Evolutionary conservation across 2,888 invertebrate species (phyloP).

Genomic region (Zygothrica quintamaculata): DNA sequence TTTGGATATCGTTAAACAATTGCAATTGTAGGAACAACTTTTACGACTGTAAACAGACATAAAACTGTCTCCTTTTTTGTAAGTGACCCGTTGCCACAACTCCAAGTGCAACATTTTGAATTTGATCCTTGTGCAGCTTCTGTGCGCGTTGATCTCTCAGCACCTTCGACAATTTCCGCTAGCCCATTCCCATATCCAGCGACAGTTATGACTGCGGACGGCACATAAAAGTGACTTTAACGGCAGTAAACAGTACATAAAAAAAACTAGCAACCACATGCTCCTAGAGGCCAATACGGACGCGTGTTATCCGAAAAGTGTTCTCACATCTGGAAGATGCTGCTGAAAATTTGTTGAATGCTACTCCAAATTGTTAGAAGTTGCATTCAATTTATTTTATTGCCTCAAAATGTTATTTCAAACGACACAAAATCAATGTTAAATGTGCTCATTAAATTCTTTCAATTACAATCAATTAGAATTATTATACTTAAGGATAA

Average conservation of each 20-base stretch:
- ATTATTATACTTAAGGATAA: too few species aligned
- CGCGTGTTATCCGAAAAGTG: slow-evolving; percentile 22
- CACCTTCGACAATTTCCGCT: slow-evolving; percentile 73
- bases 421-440: too few species aligned
- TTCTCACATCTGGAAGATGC: not conserved
- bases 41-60: slow-evolving; percentile 83
- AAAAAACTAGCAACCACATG: slow-evolving; percentile 50
- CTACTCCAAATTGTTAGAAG: slow-evolving; percentile 10
- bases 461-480: too few species aligned
- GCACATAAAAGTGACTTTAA: slow-evolving; percentile 79
- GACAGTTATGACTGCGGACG: slow-evolving; percentile 73
- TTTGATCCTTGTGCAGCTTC: slow-evolving; percentile 68
- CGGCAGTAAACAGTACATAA: slow-evolving; percentile 79
- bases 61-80: slow-evolving; percentile 76
- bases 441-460: too few species aligned
- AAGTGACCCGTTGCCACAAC: slow-evolving; percentile 34
- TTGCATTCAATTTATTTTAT: not conserved
- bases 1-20: slow-evolving; percentile 2
- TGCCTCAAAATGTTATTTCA: too few species aligned
- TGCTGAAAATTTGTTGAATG: not conserved
- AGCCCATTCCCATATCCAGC: slow-evolving; percentile 48
- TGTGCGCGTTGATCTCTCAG: slow-evolving; percentile 57
- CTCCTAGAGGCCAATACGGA: slow-evolving; percentile 30
- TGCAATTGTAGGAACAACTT: slow-evolving; percentile 80
- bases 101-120: slow-evolving; percentile 59